These are phyloP conservation scores for Telmatherina bonti DNA, from an alignment of 2,797 vertebrate species.

Conservation along the genomic window DNA sequence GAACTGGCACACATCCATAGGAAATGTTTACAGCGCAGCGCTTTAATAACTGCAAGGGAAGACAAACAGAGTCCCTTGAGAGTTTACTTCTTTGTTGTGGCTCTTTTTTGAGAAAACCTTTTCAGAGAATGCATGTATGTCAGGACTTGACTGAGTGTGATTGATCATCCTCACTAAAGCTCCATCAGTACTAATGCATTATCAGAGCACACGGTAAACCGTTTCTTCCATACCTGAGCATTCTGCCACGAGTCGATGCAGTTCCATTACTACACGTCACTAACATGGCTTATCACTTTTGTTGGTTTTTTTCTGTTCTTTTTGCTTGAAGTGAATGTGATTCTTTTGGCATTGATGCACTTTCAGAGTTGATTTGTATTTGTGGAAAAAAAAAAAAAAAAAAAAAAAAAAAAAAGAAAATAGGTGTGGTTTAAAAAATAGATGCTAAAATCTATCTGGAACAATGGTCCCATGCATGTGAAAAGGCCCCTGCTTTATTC, in stretches of 20 bases:
- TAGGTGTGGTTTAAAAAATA: too few relatives aligned
- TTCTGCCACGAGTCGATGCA: conserved; percentile 11
- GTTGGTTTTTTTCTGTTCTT: conserved; percentile 5
- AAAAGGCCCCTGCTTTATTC: too few relatives aligned
- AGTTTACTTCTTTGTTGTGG: conserved; percentile 56
- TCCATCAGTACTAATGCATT: conserved; percentile 42
- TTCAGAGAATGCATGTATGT: conserved; percentile 41
- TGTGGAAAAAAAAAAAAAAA: background rate
- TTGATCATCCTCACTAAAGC: conserved; percentile 10
- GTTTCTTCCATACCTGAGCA: conserved; percentile 16
- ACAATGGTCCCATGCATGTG: too few relatives aligned
- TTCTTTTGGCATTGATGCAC: conserved; percentile 8
- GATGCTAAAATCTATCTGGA: too few relatives aligned
- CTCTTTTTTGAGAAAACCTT: conserved; percentile 53
- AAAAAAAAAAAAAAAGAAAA: too few relatives aligned
- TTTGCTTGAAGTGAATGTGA: background rate
- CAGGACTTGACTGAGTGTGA: conserved; percentile 3
- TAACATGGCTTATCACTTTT: background rate
- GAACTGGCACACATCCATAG: conserved; percentile 52
- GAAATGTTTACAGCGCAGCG: conserved; percentile 62
- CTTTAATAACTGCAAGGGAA: conserved; percentile 54
- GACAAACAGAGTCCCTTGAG: conserved; percentile 71
- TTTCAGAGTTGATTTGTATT: conserved; percentile 11
- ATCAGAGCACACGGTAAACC: conserved; percentile 24
- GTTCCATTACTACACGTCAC: conserved; percentile 14